Evolutionary conservation across 2,888 invertebrate genomes (phyloP).

Genomic region (Noctuana brunneofusca): DNA sequence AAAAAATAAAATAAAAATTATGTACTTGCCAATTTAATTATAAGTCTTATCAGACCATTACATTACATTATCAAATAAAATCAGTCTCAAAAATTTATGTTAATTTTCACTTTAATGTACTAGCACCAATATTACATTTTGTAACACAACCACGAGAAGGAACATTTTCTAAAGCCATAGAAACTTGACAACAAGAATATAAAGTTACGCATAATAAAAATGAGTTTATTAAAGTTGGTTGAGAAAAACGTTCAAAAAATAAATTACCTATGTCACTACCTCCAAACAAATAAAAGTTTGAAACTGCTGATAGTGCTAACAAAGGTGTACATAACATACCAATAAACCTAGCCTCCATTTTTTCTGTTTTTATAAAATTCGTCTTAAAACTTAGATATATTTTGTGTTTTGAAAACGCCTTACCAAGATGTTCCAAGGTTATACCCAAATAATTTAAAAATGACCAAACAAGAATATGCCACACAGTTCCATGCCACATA

Average conservation of each 20-base stretch:
- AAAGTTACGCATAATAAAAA: conserved; percentile 58
- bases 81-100: neutral
- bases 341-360: conserved; percentile 84
- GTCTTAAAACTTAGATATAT: conserved; percentile 72
- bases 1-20: too few species aligned
- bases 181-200: conserved; percentile 75
- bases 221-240: conserved; percentile 60
- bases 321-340: conserved; percentile 88
- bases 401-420: conserved; percentile 68
- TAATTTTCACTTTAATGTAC: neutral
- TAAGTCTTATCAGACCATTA: too few species aligned
- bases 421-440: conserved; percentile 86
- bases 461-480: conserved; percentile 93
- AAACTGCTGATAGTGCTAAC: conserved; percentile 90
- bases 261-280: conserved; percentile 88
- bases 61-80: neutral
- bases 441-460: conserved; percentile 92
- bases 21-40: too few species aligned
- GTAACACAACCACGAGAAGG: conserved; percentile 61
- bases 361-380: conserved; percentile 61
- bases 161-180: conserved; percentile 67
- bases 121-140: conserved; percentile 30
- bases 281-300: conserved; percentile 94
- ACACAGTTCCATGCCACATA: conserved; percentile 94
- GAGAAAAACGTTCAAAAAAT: conserved; percentile 84